Evolutionary conservation across 2,113 vertebrate genomes (phyloP), one percentile per base, ranked within the genome.

Genomic region (Serinus canaria): DNA sequence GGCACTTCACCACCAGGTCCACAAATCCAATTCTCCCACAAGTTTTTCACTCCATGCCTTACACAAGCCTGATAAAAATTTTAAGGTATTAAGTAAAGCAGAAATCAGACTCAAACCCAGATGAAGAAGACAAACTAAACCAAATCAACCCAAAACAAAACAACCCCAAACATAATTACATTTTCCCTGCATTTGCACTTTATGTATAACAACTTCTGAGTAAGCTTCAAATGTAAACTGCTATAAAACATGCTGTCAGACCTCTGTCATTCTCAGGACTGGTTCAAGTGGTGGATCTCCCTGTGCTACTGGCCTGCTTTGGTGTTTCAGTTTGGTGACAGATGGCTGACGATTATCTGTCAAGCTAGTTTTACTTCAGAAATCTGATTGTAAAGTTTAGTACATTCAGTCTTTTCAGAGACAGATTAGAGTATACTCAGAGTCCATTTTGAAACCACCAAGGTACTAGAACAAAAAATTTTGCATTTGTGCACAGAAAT

Each of bases 181-280:
- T 89, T 89, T 93, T 79, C 62, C 64, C 56, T 74, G 39, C 15
- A 87, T 94, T 94, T 87, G 24, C 47, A 78, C 59, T 90, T 72
- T 67, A 58, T 86, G 66, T 82, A 28, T 75, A 94, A 66, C 8
- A 37, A 15, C 15, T 94, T 89, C 63, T 78, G 39, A 64, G 33
- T 55, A 85, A 89, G 15, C 5, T 62, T 73, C 37, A 75, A 79
- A 89, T 27, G n/a, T 53, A 24, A 89, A 49, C 85, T 92, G 24
- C n/a, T 75, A 21, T 83, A 37, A 86, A 92, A 74, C 11, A 24
- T 24, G 10, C 27, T 31, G 19, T 31, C 55, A 50, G 10, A 30
- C 25, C 59, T 20, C 37, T 66, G 35, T 64, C 41, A 37, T 53
- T 39, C 56, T 87, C 37, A 69, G 72, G 49, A 12, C 28, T 69